phyloP scores from a whole-genome alignment of 2,797 vertebrate genomes.

The Argya squamiceps region DNA sequence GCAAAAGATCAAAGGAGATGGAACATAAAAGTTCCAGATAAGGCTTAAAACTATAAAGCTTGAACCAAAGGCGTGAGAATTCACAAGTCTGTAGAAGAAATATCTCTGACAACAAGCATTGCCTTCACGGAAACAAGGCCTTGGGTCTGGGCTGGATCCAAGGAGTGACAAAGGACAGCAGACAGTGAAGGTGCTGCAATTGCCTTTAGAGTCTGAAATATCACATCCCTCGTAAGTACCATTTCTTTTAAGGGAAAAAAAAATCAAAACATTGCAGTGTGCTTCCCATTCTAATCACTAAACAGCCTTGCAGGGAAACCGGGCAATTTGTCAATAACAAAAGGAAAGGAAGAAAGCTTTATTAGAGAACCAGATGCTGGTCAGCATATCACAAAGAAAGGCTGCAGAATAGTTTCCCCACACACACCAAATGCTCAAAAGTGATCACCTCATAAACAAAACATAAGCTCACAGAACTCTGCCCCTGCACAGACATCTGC shows the following conservation, averaged over 20 bases:
- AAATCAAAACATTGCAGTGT: background rate
- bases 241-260: background rate
- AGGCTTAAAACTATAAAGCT: constrained; percentile 60
- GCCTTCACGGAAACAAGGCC: constrained; percentile 68
- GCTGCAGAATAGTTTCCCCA: background rate
- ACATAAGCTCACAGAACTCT: background rate
- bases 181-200: constrained; percentile 11
- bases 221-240: background rate
- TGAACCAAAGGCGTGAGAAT: constrained; percentile 50
- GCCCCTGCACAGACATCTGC: constrained; percentile 20
- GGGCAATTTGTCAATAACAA: background rate
- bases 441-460: background rate
- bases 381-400: background rate
- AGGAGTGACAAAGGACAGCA: constrained; percentile 47
- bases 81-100: constrained; percentile 62
- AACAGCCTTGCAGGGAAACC: background rate
- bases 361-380: background rate
- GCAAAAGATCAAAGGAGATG: constrained; percentile 71
- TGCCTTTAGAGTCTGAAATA: background rate
- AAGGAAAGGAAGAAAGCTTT: background rate
- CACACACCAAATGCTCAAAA: background rate
- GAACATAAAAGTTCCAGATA: constrained; percentile 72
- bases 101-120: constrained; percentile 56
- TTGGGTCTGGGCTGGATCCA: background rate
- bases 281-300: background rate